These are phyloP conservation scores for Melanaphis sacchari DNA, from an alignment of 1,140 invertebrate species.

Conservation along the genomic window DNA sequence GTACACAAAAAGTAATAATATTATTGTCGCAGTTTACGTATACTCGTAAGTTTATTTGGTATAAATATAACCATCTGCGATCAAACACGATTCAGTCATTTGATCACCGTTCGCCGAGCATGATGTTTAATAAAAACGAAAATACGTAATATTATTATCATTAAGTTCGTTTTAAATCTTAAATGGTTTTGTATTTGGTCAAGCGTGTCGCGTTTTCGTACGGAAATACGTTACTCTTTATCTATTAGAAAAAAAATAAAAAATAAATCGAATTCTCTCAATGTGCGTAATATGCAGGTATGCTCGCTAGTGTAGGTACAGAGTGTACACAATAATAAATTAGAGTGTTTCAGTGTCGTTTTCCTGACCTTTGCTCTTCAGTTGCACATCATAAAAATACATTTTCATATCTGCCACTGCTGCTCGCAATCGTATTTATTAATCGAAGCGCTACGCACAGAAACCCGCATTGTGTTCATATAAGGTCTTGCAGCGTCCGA, in stretches of 20 bases:
- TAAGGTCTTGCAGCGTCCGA: slow-evolving; percentile 10
- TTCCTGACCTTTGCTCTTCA: neutral
- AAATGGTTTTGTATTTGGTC: neutral
- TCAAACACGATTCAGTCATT: neutral
- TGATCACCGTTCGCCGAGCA: no score
- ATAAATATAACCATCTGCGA: neutral
- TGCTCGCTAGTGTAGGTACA: neutral
- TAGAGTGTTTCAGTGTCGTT: neutral
- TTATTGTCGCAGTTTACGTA: neutral
- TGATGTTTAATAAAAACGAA: neutral
- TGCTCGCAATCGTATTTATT: neutral
- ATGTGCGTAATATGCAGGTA: no score
- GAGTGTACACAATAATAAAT: neutral
- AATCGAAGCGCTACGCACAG: neutral
- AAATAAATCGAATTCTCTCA: neutral
- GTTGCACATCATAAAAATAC: neutral
- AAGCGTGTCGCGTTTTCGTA: neutral
- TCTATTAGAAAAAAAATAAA: neutral
- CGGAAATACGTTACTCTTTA: neutral
- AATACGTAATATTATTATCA: neutral
- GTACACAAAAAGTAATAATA: neutral
- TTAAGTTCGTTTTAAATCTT: neutral
- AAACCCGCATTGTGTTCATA: slow-evolving; percentile 32
- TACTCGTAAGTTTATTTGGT: neutral
- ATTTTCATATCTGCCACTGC: neutral